Conservation (phyloP, 2,888 invertebrate species). For the Cynaeus angustus region DNA sequence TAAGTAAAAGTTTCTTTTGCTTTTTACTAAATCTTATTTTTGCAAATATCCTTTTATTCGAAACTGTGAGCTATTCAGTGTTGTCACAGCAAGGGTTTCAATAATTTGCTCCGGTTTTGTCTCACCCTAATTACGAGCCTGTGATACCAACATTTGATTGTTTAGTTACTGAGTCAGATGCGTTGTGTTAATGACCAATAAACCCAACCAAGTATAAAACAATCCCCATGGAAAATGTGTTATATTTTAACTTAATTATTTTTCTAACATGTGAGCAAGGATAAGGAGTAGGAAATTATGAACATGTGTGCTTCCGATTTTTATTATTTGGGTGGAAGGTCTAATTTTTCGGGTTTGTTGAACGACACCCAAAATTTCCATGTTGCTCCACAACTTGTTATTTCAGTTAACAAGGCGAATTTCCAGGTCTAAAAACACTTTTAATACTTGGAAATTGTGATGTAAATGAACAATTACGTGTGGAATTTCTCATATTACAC, state of each 20-base stretch:
- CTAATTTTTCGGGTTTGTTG: not conserved
- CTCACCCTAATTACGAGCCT: conserved; percentile 35
- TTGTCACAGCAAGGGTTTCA: conserved; percentile 32
- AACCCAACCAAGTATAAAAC: conserved; percentile 28
- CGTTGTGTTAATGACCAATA: conserved; percentile 32
- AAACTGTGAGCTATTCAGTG: not conserved
- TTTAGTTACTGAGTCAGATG: conserved; percentile 32
- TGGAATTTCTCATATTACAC: conserved; percentile 2
- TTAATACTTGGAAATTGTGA: conserved; percentile 18
- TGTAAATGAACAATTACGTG: not conserved
- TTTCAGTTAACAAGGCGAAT: conserved; percentile 2
- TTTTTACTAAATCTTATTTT: no score
- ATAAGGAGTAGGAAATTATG: not conserved
- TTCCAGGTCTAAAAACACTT: not conserved
- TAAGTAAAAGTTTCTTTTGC: no score
- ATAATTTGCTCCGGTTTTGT: conserved; percentile 36
- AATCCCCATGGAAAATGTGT: conserved; percentile 9
- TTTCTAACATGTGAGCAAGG: not conserved
- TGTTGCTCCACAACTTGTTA: not conserved
- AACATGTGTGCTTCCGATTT: not conserved
- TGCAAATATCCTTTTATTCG: conserved; percentile 6
- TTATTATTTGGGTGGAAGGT: not conserved
- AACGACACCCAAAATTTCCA: not conserved
- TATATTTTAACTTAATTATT: not conserved
- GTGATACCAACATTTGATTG: conserved; percentile 30